Evolutionary conservation across 53 echinoderm and acorn worm genomes (phyloP).

Genomic region (Mesocentrotus franciscanus): DNA sequence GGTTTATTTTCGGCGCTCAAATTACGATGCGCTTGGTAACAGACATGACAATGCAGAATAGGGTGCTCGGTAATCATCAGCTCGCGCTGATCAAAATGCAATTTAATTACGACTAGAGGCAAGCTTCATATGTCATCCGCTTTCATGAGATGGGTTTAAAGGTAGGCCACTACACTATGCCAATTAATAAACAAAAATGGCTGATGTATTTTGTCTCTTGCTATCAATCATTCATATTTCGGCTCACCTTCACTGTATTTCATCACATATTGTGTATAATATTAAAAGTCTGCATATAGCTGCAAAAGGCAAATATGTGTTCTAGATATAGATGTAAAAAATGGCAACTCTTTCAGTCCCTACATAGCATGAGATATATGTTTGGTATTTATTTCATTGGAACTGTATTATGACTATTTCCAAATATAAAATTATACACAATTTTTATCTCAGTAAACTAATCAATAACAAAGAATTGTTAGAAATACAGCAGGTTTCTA

Average conservation of each 20-base stretch:
- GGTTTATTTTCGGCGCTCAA: conserved; percentile 45
- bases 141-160: conserved; percentile 22
- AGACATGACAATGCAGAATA: conserved; percentile 59
- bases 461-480: no score
- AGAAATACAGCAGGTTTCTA: no score
- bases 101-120: conserved; percentile 48
- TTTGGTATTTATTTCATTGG: no score
- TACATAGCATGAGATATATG: no score
- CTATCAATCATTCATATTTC: background rate
- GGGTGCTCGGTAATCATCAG: background rate
- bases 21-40: conserved; percentile 6
- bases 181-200: background rate
- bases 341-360: no score
- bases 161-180: background rate
- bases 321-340: no score
- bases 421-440: no score
- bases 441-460: no score
- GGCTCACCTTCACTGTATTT: background rate
- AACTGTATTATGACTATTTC: no score
- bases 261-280: background rate
- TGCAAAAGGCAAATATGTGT: no score
- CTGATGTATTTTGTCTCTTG: background rate
- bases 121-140: background rate
- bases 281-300: background rate
- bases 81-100: conserved; percentile 21